Conservation (phyloP, 2,113 vertebrate species). For the Myocastor coypus region DNA sequence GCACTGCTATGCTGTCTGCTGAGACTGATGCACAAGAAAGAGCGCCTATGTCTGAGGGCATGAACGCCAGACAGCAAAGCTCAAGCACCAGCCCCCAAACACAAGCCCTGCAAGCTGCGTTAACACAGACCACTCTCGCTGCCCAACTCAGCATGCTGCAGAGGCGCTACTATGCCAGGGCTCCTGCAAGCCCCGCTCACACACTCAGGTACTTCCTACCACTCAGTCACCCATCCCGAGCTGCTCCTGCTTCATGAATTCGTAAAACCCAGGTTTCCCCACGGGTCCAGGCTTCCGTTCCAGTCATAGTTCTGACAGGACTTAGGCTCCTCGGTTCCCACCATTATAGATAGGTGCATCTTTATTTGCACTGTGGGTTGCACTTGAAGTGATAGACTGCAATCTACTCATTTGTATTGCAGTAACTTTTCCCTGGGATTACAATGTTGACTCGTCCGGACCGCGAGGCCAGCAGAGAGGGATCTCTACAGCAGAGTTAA, state of each 20-base stretch:
- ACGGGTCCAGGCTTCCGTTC: too few relatives aligned
- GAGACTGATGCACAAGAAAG: background rate
- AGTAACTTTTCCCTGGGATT: background rate
- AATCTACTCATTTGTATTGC: background rate
- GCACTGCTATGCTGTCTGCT: background rate
- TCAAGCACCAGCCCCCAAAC: background rate
- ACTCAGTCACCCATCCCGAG: background rate
- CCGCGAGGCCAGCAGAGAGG: background rate
- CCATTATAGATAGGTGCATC: background rate
- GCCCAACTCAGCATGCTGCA: background rate
- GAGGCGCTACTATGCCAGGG: background rate
- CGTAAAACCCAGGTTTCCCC: background rate
- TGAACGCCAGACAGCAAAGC: background rate
- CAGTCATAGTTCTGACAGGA: background rate
- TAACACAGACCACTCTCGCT: background rate
- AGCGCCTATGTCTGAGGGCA: background rate
- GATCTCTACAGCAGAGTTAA: background rate
- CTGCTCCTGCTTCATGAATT: background rate
- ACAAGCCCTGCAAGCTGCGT: background rate
- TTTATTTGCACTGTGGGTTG: background rate
- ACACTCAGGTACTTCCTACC: background rate
- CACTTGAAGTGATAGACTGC: background rate
- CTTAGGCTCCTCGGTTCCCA: background rate
- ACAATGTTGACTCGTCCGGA: background rate
- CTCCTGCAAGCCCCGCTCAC: background rate